phyloP scores from a whole-genome alignment of 2,888 invertebrate species.

The Dorcus parallelipipedus region DNA sequence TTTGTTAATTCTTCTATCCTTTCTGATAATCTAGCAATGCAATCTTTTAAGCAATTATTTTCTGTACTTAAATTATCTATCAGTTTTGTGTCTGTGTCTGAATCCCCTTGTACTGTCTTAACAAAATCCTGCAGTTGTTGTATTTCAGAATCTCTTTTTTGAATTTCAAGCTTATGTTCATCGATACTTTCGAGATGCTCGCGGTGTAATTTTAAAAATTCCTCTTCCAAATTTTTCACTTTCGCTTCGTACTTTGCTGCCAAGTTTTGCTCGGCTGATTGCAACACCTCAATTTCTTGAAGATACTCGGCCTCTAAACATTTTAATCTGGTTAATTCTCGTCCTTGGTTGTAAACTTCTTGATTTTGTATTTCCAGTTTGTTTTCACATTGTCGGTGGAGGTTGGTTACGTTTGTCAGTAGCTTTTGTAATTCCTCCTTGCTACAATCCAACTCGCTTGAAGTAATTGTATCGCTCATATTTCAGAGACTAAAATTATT shows the following conservation, averaged over 20 bases:
- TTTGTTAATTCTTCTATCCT: slow-evolving; percentile 29
- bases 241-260: slow-evolving; percentile 10
- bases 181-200: slow-evolving; percentile 6
- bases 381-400: slow-evolving; percentile 3
- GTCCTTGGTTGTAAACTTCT: slow-evolving; percentile 30
- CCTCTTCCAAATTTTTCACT: slow-evolving; percentile 16
- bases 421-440: slow-evolving; percentile 15
- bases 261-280: slow-evolving; percentile 6
- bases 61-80: slow-evolving; percentile 7
- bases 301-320: slow-evolving; percentile 30
- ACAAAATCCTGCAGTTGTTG: slow-evolving; percentile 7
- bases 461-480: too few species aligned
- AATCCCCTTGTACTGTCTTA: background rate
- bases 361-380: slow-evolving; percentile 33
- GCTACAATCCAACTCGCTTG: slow-evolving; percentile 3
- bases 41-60: background rate
- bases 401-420: slow-evolving; percentile 4
- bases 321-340: slow-evolving; percentile 27
- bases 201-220: slow-evolving; percentile 9
- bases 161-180: slow-evolving; percentile 3
- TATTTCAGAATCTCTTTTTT: slow-evolving; percentile 16
- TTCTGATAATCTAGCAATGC: slow-evolving; percentile 7
- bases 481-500: too few species aligned
- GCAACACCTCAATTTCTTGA: slow-evolving; percentile 24
- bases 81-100: background rate